Percentiles rank a stretch among this genome's conserved stretches.
These are phyloP conservation scores for Kryptolebias ocellatus DNA, from an alignment of 2,797 vertebrate genomes.

Conservation along the genomic window DNA sequence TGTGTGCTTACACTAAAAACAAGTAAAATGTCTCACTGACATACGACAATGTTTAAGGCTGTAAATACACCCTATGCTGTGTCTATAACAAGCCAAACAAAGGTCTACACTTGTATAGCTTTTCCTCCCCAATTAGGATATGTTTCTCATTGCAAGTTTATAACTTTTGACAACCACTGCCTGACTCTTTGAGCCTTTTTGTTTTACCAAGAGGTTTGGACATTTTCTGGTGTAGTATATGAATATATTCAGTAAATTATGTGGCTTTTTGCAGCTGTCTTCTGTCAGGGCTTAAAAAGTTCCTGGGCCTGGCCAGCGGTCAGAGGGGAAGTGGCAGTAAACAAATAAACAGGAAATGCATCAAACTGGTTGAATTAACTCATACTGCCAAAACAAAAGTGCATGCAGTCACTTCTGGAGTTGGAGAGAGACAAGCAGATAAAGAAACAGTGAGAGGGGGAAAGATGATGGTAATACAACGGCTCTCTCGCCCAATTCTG, in stretches of 20 bases:
- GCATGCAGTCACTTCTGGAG: slow-evolving; percentile 46
- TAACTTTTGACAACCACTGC: slow-evolving; percentile 70
- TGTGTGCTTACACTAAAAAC: too few relatives aligned
- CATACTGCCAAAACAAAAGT: slow-evolving; percentile 44
- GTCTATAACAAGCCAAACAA: slow-evolving; percentile 55
- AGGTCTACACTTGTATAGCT: slow-evolving; percentile 43
- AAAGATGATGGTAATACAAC: slow-evolving; percentile 53
- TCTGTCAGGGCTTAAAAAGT: slow-evolving; percentile 35
- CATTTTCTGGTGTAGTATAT: slow-evolving; percentile 45
- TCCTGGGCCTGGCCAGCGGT: slow-evolving; percentile 51
- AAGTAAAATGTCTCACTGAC: too few relatives aligned
- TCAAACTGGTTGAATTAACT: slow-evolving; percentile 44
- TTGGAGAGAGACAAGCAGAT: slow-evolving; percentile 32
- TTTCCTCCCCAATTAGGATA: slow-evolving; percentile 69
- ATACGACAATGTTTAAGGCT: slow-evolving; percentile 46
- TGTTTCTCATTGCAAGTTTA: slow-evolving; percentile 63
- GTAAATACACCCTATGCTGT: slow-evolving; percentile 36
- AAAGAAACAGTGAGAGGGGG: slow-evolving; percentile 31
- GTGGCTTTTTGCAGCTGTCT: slow-evolving; percentile 49
- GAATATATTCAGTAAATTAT: slow-evolving; percentile 64
- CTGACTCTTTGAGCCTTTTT: slow-evolving; percentile 33
- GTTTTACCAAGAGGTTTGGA: slow-evolving; percentile 25
- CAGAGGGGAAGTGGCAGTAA: slow-evolving; percentile 40
- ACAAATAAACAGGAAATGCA: slow-evolving; percentile 51
- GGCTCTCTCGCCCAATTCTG: slow-evolving; percentile 72